Conservation (phyloP, 2,888 invertebrate genomes). For the Tromatobia lineatoria region DNA sequence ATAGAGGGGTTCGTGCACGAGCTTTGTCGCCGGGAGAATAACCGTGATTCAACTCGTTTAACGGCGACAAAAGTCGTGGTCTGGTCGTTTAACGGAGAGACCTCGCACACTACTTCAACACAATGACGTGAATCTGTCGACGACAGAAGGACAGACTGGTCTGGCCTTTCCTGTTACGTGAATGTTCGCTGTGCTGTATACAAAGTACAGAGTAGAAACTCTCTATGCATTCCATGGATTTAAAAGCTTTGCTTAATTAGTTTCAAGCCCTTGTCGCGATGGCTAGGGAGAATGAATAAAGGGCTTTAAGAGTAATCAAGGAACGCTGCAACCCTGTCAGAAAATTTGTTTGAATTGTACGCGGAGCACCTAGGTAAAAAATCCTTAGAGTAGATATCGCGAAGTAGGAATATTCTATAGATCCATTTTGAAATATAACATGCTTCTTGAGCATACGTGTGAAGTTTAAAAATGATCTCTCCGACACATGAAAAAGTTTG, state of each 20-base stretch:
- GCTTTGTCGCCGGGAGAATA: constrained; percentile 32
- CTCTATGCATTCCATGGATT: constrained; percentile 43
- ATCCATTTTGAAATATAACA: too few species aligned
- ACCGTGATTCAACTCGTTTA: constrained; percentile 40
- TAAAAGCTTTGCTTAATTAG: constrained; percentile 70
- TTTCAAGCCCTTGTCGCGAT: constrained; percentile 23
- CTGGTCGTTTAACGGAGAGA: constrained; percentile 17
- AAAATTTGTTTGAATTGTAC: neutral
- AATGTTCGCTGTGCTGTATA: neutral
- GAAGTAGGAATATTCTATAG: too few species aligned
- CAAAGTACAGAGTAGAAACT: constrained; percentile 9
- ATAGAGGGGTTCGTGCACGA: constrained; percentile 5
- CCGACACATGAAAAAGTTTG: too few species aligned
- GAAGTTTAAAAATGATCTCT: too few species aligned
- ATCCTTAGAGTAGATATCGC: neutral
- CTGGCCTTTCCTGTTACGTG: neutral
- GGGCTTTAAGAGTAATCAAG: neutral
- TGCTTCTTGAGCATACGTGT: too few species aligned
- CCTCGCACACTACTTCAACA: constrained; percentile 5
- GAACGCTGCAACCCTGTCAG: neutral
- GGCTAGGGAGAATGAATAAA: neutral
- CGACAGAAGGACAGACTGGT: constrained; percentile 20
- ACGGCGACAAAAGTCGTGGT: constrained; percentile 43
- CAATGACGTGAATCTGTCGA: constrained; percentile 24
- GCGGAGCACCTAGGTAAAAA: neutral